Conservation (phyloP, 2,797 vertebrate species). For the Heterohyrax brucei region DNA sequence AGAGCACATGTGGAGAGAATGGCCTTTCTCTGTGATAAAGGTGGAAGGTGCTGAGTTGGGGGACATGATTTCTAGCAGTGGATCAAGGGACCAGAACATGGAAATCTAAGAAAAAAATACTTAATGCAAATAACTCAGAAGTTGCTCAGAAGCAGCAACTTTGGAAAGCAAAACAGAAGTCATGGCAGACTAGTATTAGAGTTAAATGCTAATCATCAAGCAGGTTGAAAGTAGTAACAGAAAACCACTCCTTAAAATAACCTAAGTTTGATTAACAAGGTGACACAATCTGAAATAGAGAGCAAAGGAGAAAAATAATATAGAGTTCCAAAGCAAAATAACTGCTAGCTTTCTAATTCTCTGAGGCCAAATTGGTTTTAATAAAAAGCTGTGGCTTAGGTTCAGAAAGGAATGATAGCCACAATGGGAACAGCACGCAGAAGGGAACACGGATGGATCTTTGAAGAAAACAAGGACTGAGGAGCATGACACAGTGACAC, state of each 20-base stretch:
- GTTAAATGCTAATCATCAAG: conserved; percentile 15
- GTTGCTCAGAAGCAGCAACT: conserved; percentile 17
- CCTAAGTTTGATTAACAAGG: not conserved
- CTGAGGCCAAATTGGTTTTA: conserved; percentile 6
- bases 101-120: not conserved
- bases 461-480: conserved; percentile 49
- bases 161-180: not conserved
- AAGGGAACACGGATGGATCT: conserved; percentile 69
- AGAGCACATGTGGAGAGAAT: not conserved
- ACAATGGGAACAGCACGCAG: not conserved
- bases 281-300: conserved; percentile 11
- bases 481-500: not conserved
- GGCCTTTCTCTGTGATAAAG: not conserved
- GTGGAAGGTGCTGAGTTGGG: not conserved
- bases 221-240: not conserved
- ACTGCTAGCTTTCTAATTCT: conserved; percentile 22
- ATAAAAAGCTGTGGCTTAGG: conserved; percentile 21
- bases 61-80: not conserved
- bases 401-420: conserved; percentile 10
- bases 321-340: conserved; percentile 15
- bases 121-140: not conserved
- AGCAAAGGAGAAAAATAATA: not conserved
- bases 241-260: not conserved
- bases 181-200: not conserved
- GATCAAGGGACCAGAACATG: not conserved